These are phyloP conservation scores for Eurois occulta DNA, from an alignment of 2,888 invertebrate genomes.

Conservation along the genomic window DNA sequence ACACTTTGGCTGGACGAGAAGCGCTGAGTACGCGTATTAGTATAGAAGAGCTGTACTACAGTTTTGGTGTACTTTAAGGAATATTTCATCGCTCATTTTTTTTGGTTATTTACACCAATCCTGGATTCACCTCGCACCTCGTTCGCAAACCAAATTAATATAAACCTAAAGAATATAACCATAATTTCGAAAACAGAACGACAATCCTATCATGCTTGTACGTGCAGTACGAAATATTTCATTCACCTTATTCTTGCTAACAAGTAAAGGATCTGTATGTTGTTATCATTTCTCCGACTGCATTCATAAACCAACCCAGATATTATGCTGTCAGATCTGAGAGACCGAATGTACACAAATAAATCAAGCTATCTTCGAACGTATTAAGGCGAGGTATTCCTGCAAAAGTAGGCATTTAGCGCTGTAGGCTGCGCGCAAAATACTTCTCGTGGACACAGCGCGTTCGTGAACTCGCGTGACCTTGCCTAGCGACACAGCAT, in stretches of 20 bases:
- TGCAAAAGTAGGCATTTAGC: no score
- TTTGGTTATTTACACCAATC: not conserved
- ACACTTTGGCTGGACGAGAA: no score
- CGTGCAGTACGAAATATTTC: not conserved
- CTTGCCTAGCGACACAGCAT: no score
- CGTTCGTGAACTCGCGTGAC: no score
- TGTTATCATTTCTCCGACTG: constrained; percentile 9
- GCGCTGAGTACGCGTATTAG: no score
- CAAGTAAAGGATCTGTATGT: not conserved
- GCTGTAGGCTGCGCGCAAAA: no score
- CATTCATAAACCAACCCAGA: constrained; percentile 49
- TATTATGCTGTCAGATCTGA: constrained; percentile 46
- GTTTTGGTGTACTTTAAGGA: not conserved
- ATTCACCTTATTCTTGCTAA: not conserved
- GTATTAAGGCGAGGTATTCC: no score
- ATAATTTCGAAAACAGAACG: not conserved
- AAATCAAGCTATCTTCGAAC: constrained; percentile 38
- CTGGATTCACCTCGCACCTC: not conserved
- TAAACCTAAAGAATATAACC: not conserved
- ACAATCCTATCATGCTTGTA: not conserved
- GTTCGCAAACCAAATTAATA: not conserved
- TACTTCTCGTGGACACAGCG: no score
- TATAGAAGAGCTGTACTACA: not conserved
- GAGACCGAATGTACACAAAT: constrained; percentile 20
- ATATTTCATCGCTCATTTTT: not conserved